Base-by-base conservation (phyloP, 1,140 invertebrate species). In the Dolichoris vasculosae region DNA sequence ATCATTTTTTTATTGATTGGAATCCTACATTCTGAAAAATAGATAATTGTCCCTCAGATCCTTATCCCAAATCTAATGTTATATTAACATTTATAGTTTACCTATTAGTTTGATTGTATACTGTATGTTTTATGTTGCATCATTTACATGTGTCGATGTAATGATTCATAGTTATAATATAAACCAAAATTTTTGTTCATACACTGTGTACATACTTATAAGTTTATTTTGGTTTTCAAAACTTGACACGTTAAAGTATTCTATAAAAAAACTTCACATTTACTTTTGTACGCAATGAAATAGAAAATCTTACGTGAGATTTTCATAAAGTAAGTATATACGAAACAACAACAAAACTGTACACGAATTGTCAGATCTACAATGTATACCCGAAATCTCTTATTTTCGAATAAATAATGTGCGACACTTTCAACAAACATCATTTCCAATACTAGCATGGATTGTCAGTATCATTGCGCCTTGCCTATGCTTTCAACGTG, bases 401-500 rank as follows among this genome's bases (percentile, higher is more conserved):
- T 79, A 51, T 78, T 78, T 59, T 84, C 43, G 30, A 15, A 80
- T 63, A 73, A 80, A 20, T 46, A 38, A 59, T 43, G 80, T 79
- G 17, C 43, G n/a, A 80, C 51, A 79, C 55, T 23, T 76, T 81
- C 82, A 71, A 8, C 8, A 46, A 64, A 40, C 40, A 23, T 59
- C 40, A 63, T 26, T 26, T 85, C 9, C 43, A 82, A 82, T 46
- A 82, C 40, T 59, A 76, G 84, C 84, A 85, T 85, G 78, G 51
- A 43, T n/a, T 46, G 77, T 71, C 73, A 79, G 71, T 23, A 63
- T 78, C 75, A 40, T 64, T 83, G 79, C 64, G 69, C 59, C 81
- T 79, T 83, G 85, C 75, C 81, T 86, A 23, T 77, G 81, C 85
- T 86, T 83, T 63, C 40, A 69, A 82, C 73, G 82, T 23, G 64